Evolutionary conservation across 2,113 vertebrate genomes (phyloP).

Genomic region (Shinisaurus crocodilurus): DNA sequence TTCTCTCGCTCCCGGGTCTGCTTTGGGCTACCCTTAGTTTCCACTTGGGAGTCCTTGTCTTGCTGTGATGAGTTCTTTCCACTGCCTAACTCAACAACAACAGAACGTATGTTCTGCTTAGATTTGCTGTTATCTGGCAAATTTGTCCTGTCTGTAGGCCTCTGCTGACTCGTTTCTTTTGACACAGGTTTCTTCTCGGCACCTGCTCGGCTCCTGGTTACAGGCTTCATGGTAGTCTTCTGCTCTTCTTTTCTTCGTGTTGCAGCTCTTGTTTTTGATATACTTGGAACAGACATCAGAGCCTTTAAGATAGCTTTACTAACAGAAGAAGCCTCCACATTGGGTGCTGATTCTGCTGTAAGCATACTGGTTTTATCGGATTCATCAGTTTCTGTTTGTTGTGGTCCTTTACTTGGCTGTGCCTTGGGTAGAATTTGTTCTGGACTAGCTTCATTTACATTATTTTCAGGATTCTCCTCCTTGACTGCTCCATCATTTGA

Average conservation of each 20-base stretch:
- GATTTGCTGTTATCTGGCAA: constrained; percentile 56
- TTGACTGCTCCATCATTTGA: not conserved
- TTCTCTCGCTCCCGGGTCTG: constrained; percentile 71
- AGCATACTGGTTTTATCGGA: not conserved
- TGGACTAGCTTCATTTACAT: not conserved
- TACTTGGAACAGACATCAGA: constrained; percentile 50
- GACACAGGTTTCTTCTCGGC: constrained; percentile 55
- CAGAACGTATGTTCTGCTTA: constrained; percentile 38
- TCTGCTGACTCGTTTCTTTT: constrained; percentile 41
- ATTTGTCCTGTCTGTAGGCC: constrained; percentile 35
- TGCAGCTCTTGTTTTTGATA: constrained; percentile 51
- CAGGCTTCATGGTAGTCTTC: constrained; percentile 46
- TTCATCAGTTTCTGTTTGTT: constrained; percentile 31
- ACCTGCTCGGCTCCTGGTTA: constrained; percentile 39
- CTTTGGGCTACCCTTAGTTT: constrained; percentile 66
- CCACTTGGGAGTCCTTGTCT: constrained; percentile 70
- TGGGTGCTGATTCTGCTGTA: not conserved
- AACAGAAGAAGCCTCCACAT: not conserved
- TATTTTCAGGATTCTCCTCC: constrained; percentile 24
- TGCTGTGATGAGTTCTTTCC: constrained; percentile 68
- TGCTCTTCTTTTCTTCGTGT: constrained; percentile 51
- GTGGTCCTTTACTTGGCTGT: constrained; percentile 48
- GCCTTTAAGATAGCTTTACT: constrained; percentile 56
- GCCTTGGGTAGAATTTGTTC: constrained; percentile 32
- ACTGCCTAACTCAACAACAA: constrained; percentile 52